Percentiles rank a stretch among this genome's conserved stretches.
phyloP scores from a whole-genome alignment of 2,888 invertebrate species.

The Chelonus formosanus region DNA sequence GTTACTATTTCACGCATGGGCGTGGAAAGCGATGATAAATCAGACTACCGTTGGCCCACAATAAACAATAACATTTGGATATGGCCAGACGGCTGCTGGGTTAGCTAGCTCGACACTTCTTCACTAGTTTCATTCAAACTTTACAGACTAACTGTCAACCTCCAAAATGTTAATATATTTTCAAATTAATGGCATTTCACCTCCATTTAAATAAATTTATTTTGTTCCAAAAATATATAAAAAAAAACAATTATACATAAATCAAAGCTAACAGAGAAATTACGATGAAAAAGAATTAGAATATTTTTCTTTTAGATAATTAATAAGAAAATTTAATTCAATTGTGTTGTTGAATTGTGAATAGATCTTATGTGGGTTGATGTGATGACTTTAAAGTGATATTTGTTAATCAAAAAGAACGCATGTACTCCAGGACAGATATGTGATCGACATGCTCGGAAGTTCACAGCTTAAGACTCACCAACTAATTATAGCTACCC shows the following conservation, averaged over 20 bases:
- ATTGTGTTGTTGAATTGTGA: constrained; percentile 1
- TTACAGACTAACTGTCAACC: constrained; percentile 3
- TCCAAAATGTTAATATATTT: constrained; percentile 36
- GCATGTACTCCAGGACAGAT: constrained; percentile 19
- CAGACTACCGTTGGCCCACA: constrained; percentile 58
- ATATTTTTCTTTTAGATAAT: too few relatives aligned
- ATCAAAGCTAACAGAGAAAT: too few relatives aligned
- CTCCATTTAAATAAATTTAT: too few relatives aligned
- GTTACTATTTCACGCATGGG: constrained; percentile 62
- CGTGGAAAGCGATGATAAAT: constrained; percentile 56
- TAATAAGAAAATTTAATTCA: neutral
- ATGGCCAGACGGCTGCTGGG: constrained; percentile 45
- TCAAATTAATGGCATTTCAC: neutral
- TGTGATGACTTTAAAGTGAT: constrained; percentile 15
- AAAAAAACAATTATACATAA: too few relatives aligned
- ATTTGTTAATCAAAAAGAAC: constrained; percentile 20
- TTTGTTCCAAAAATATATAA: too few relatives aligned
- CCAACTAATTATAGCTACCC: constrained; percentile 62
- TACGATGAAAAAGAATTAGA: too few relatives aligned
- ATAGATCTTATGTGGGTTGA: constrained; percentile 5
- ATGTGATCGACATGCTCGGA: constrained; percentile 28
- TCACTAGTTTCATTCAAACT: constrained; percentile 16
- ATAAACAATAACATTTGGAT: constrained; percentile 61
- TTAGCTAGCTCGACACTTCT: constrained; percentile 7
- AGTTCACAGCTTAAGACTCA: constrained; percentile 38